Evolutionary conservation across 2,888 invertebrate genomes (phyloP), one percentile per base, ranked within the genome.

Genomic region (Chymomyza procnemis): DNA sequence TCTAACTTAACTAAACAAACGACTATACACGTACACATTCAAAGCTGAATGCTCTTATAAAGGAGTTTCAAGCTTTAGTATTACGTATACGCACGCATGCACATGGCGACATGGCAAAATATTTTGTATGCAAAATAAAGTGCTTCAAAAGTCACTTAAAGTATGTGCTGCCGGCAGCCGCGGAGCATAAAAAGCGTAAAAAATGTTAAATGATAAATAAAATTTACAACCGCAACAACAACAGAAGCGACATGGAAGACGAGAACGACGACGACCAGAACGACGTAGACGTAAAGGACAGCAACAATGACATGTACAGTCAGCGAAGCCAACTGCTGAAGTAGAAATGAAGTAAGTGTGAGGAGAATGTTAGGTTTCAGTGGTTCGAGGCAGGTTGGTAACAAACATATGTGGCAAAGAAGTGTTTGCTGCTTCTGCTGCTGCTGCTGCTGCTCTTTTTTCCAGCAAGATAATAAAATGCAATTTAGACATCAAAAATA

Each of bases 401-500:
- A 12, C 34, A 41, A 41, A 54, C 85, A 79, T 82, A 85, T 82
- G 80, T 77, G 69, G 78, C 75, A 65, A 63, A 67, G 60, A 58
- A 67, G 64, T 68, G 71, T 69, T 64, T 48, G 50, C 18, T 50
- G 50, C 18, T 48, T 14, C 14, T 54, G 26, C 14, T 54, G n/a
- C n/a, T n/a, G n/a, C n/a, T 50, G 50, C 18, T 48, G 48, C 14
- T 54, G 26, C 14, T 54, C 19, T 73, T 76, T 77, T 74, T 79
- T 78, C 80, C 71, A 77, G 87, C 85, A 74, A 85, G 84, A 85
- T 87, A 85, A 86, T 85, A 85, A 87, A 85, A 85, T 85, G 84
- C 84, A 85, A 87, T 87, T 85, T 85, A 87, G 87, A 85, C 86
- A 87, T 87, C 88, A 80, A 87, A 85, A 82, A 83, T 87, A 83